Evolutionary conservation across 23 tunicate genomes (phyloP).

Genomic region (Ascidia mentula): DNA sequence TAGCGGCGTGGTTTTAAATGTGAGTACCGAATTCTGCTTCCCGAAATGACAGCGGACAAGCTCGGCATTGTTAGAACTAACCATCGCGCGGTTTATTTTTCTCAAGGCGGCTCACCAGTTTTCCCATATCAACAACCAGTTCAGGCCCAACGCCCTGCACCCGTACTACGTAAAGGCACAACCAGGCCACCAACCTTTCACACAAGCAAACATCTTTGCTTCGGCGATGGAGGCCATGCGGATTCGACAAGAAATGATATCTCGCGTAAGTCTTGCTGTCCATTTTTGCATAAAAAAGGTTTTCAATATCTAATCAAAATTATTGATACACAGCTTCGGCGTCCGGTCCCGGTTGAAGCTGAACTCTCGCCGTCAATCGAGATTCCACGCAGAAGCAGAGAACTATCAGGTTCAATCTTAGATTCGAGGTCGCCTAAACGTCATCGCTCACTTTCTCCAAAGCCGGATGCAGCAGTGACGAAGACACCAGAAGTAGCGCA

Average conservation of each 20-base stretch:
- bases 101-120: not conserved
- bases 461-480: not conserved
- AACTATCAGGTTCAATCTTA: not conserved
- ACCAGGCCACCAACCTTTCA: not conserved
- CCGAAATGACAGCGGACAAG: not conserved
- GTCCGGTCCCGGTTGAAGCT: not conserved
- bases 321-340: not conserved
- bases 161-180: not conserved
- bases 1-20: constrained; percentile 3
- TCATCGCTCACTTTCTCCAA: not conserved
- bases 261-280: not conserved
- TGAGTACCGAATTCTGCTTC: not conserved
- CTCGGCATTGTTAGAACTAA: not conserved
- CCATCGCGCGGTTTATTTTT: not conserved
- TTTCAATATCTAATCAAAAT: not conserved
- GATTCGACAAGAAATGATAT: not conserved
- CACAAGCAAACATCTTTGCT: constrained; percentile 20
- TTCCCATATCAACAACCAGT: not conserved
- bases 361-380: not conserved
- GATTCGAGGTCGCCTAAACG: not conserved
- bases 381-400: not conserved
- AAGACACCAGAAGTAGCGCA: constrained; percentile 5
- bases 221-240: constrained; percentile 21
- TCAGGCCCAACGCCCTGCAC: not conserved
- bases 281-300: not conserved